A percentile compares a stretch with the other conserved stretches of the same genome.
These are phyloP conservation scores for Stomorhina lunata DNA, from an alignment of 2,888 invertebrate genomes.

Conservation along the genomic window DNA sequence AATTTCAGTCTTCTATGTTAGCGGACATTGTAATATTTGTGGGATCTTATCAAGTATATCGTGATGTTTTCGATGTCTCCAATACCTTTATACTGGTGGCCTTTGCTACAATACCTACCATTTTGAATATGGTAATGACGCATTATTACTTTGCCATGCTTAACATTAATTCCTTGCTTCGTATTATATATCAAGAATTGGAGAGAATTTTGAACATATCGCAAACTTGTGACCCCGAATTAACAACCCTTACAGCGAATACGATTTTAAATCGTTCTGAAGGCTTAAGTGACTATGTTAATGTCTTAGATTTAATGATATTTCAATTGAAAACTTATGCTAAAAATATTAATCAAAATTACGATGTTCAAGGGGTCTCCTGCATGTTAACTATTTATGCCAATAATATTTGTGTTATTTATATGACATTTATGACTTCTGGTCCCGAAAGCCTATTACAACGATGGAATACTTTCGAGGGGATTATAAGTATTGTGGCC, in stretches of 20 bases:
- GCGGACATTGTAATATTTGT: neutral
- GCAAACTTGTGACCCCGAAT: neutral
- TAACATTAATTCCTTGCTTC: neutral
- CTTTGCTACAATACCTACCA: neutral
- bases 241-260: neutral
- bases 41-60: neutral
- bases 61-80: neutral
- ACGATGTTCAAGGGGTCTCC: constrained; percentile 25
- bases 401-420: constrained; percentile 22
- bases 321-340: neutral
- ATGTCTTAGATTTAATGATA: neutral
- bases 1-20: neutral
- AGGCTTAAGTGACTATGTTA: neutral
- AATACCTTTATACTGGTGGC: neutral
- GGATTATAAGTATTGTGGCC: neutral
- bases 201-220: neutral
- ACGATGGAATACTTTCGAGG: neutral
- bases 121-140: neutral
- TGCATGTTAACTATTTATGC: constrained; percentile 5
- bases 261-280: neutral
- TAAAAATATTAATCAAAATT: neutral
- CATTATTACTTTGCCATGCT: constrained; percentile 19
- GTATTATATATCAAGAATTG: constrained; percentile 4
- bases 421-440: constrained; percentile 1
- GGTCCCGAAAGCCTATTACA: neutral